These are phyloP conservation scores for Drosophila rufa DNA, from an alignment of 1,140 invertebrate species.

Conservation along the genomic window DNA sequence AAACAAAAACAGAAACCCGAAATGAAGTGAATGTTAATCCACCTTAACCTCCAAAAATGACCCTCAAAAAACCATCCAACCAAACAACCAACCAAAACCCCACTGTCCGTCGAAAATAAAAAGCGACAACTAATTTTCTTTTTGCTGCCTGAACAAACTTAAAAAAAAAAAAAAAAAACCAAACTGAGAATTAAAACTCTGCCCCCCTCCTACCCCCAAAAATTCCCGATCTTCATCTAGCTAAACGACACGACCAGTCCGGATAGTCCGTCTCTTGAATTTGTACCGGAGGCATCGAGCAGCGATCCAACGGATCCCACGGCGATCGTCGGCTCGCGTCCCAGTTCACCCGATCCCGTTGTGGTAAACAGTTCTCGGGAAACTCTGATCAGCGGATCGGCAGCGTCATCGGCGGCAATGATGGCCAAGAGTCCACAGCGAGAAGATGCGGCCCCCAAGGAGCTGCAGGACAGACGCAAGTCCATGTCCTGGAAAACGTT, in stretches of 20 bases:
- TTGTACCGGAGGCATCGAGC: conserved; percentile 68
- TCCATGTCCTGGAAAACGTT: conserved; percentile 89
- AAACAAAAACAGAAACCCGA: conserved; percentile 35
- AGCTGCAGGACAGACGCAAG: conserved; percentile 86
- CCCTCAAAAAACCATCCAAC: conserved; percentile 9
- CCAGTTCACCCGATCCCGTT: conserved; percentile 62
- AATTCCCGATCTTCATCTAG: conserved; percentile 68
- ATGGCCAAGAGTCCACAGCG: conserved; percentile 73
- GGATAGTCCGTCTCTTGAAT: conserved; percentile 81
- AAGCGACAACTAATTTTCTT: conserved; percentile 35
- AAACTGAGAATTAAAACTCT: conserved; percentile 53
- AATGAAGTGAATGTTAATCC: conserved; percentile 35
- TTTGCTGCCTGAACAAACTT: conserved; percentile 30
- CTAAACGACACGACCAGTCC: conserved; percentile 82
- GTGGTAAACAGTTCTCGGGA: conserved; percentile 63
- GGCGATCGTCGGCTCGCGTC: conserved; percentile 46
- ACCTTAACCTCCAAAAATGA: conserved; percentile 1
- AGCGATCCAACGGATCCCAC: conserved; percentile 14
- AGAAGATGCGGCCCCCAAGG: conserved; percentile 66
- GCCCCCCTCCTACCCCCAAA: conserved; percentile 40
- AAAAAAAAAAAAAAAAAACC: conserved; percentile 10
- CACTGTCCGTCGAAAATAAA: conserved; percentile 14
- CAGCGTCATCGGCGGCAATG: conserved; percentile 35
- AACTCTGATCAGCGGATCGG: conserved; percentile 44
- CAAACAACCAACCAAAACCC: neutral